Percentiles rank a stretch among this genome's conserved stretches.
phyloP scores from a whole-genome alignment of 2,113 vertebrate species.

The Pseudopipra pipra region DNA sequence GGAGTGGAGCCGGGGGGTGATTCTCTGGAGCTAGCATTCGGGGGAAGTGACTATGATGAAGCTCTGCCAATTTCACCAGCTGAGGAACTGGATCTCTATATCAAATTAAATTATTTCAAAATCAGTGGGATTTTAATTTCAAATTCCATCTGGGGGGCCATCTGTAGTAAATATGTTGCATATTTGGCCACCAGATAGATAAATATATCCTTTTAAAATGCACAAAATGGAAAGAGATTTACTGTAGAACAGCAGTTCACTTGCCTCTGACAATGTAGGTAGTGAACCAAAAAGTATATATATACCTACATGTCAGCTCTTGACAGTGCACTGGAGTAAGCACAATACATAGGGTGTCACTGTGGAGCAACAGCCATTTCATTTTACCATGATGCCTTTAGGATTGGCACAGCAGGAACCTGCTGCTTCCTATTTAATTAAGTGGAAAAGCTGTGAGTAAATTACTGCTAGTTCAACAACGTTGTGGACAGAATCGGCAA shows the following conservation, averaged over 20 bases:
- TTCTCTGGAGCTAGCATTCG: not conserved
- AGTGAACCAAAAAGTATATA: not conserved
- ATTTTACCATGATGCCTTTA: slow-evolving; percentile 37
- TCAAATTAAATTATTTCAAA: slow-evolving; percentile 60
- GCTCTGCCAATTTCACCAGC: slow-evolving; percentile 49
- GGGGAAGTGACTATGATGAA: not conserved
- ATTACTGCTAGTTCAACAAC: slow-evolving; percentile 46
- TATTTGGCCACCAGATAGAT: slow-evolving; percentile 35
- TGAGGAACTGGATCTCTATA: slow-evolving; percentile 22
- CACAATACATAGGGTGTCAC: not conserved
- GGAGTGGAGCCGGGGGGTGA: not conserved
- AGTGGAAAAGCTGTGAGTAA: slow-evolving; percentile 62
- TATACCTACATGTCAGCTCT: not conserved
- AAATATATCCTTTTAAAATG: slow-evolving; percentile 24
- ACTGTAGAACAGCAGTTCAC: not conserved
- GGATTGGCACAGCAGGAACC: slow-evolving; percentile 61
- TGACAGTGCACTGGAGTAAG: slow-evolving; percentile 1
- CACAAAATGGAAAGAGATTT: not conserved
- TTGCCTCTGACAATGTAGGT: not conserved
- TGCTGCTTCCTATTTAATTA: slow-evolving; percentile 75
- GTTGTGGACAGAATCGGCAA: slow-evolving; percentile 53
- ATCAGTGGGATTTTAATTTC: slow-evolving; percentile 58
- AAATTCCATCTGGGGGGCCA: slow-evolving; percentile 60
- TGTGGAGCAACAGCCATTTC: slow-evolving; percentile 20
- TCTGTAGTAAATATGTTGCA: slow-evolving; percentile 63